These are phyloP conservation scores for Graptemys geographica DNA, from an alignment of 2,797 vertebrate species.

Conservation along the genomic window DNA sequence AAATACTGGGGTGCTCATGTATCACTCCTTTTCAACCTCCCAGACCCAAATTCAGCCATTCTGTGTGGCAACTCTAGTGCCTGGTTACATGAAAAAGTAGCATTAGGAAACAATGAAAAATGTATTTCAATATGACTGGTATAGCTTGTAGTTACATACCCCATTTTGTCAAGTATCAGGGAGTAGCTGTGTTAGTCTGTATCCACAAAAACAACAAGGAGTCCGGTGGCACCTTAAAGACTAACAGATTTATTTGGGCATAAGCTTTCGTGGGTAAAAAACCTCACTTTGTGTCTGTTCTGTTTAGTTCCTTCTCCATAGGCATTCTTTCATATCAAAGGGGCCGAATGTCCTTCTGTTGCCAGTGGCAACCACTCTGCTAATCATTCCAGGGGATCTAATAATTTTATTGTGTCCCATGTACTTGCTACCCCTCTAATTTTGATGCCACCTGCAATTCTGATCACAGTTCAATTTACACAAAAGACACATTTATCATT, in stretches of 20 bases:
- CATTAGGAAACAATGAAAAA: fast-evolving
- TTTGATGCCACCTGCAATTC: conserved; percentile 11
- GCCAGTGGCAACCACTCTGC: conserved; percentile 36
- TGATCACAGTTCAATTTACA: conserved; percentile 38
- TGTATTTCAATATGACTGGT: fast-evolving
- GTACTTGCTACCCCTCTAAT: conserved; percentile 43
- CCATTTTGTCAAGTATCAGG: neutral
- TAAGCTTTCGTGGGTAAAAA: too few relatives aligned
- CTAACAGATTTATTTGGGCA: too few relatives aligned
- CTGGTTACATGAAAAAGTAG: fast-evolving
- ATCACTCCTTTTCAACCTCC: neutral
- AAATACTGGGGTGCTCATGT: neutral
- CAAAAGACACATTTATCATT: conserved; percentile 55
- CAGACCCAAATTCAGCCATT: neutral
- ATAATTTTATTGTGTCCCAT: conserved; percentile 39
- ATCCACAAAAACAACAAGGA: too few relatives aligned
- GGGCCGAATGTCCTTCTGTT: neutral
- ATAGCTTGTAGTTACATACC: neutral
- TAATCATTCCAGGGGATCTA: conserved; percentile 39
- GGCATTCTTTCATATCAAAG: conserved; percentile 5
- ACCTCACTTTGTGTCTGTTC: neutral
- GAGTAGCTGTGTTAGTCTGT: too few relatives aligned
- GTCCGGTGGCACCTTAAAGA: too few relatives aligned
- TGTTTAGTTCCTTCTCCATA: conserved; percentile 2
- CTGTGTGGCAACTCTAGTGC: fast-evolving